Evolutionary conservation across 1,140 invertebrate genomes (phyloP).

Genomic region (Apolygus lucorum): DNA sequence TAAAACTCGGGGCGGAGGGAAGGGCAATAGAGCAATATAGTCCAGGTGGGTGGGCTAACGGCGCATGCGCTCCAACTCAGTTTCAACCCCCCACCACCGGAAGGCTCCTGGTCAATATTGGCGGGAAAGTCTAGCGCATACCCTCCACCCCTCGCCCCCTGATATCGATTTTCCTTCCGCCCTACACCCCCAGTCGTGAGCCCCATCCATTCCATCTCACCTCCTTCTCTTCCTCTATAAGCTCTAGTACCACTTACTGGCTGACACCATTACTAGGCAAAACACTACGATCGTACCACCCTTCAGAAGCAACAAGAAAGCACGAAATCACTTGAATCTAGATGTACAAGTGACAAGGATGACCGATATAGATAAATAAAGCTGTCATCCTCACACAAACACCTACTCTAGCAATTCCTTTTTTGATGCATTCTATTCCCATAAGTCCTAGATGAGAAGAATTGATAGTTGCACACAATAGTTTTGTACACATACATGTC

Average conservation of each 20-base stretch:
- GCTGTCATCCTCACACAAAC: too few species aligned
- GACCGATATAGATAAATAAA: too few species aligned
- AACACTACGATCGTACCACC: too few species aligned
- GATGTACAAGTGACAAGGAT: too few species aligned
- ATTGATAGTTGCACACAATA: too few species aligned
- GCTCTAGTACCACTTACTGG: not conserved
- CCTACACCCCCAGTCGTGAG: not conserved
- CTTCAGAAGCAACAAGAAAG: too few species aligned
- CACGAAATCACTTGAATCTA: too few species aligned
- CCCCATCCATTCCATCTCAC: not conserved
- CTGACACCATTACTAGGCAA: not conserved
- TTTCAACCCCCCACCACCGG: not conserved
- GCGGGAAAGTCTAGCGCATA: slow-evolving; percentile 12
- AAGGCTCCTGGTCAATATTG: not conserved
- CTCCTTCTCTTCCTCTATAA: not conserved
- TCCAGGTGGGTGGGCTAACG: not conserved
- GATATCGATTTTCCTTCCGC: not conserved
- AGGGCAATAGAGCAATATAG: not conserved
- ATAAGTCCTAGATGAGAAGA: too few species aligned
- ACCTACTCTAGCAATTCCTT: too few species aligned
- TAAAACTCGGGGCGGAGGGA: not conserved
- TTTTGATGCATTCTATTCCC: too few species aligned
- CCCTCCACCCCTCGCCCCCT: not conserved
- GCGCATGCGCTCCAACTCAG: not conserved
- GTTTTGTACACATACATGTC: too few species aligned